These are phyloP conservation scores for Aradophagus sp. DNA, from an alignment of 1,140 invertebrate genomes.

Conservation along the genomic window DNA sequence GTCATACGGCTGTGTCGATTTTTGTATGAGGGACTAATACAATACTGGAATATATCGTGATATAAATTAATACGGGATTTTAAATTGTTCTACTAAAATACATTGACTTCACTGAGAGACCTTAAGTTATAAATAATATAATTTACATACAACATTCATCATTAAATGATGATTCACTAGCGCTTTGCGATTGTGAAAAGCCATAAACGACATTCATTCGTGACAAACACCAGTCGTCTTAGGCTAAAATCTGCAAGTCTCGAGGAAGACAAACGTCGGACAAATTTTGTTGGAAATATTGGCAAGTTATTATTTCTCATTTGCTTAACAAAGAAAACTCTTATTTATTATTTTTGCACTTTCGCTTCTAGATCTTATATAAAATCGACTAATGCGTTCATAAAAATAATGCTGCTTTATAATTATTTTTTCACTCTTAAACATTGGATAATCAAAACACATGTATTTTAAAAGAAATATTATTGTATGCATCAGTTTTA, in stretches of 20 bases:
- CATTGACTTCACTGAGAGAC: constrained; percentile 71
- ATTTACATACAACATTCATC: constrained; percentile 64
- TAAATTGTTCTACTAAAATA: constrained; percentile 70
- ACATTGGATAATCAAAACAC: too few relatives aligned
- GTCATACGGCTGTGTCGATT: constrained; percentile 58
- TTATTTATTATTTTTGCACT: too few relatives aligned
- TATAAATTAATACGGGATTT: constrained; percentile 69
- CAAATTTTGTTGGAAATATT: constrained; percentile 19
- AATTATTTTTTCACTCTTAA: too few relatives aligned
- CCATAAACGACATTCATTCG: constrained; percentile 24
- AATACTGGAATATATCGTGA: constrained; percentile 67
- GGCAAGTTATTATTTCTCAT: constrained; percentile 8
- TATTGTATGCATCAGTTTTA: neutral
- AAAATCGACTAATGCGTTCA: too few relatives aligned
- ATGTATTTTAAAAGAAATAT: too few relatives aligned
- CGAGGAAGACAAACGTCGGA: constrained; percentile 10
- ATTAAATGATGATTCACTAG: constrained; percentile 43
- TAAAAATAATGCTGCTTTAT: neutral
- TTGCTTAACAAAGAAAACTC: too few relatives aligned
- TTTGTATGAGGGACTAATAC: constrained; percentile 55
- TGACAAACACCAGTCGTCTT: constrained; percentile 30
- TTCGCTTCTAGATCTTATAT: too few relatives aligned
- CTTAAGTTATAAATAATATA: constrained; percentile 66
- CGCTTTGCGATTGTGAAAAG: constrained; percentile 40
- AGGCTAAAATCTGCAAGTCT: constrained; percentile 39